A percentile compares a stretch with the other conserved stretches of the same genome.
Conservation (phyloP, 2,113 vertebrate genomes). For the Garra rufa region DNA sequence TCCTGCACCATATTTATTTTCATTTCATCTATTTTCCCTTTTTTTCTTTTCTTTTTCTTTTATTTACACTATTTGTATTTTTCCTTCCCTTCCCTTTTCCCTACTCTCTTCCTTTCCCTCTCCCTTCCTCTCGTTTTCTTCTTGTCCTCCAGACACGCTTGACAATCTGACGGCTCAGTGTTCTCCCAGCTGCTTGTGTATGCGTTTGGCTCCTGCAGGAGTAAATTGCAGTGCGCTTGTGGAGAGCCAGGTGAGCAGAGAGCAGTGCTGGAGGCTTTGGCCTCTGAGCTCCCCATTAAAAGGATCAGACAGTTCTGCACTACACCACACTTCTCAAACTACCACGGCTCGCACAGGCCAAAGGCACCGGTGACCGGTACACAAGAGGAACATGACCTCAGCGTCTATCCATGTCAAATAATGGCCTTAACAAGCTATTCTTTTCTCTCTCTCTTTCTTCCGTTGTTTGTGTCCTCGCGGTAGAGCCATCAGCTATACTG, state of each 20-base stretch:
- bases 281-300: slow-evolving; percentile 31
- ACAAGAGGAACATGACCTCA: slow-evolving; percentile 54
- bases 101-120: not conserved
- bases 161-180: not conserved
- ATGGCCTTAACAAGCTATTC: slow-evolving; percentile 20
- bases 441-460: not conserved
- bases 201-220: slow-evolving; percentile 13
- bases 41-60: not conserved
- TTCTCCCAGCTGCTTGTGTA: slow-evolving; percentile 7
- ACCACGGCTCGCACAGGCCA: not conserved
- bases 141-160: not conserved
- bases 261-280: slow-evolving; percentile 32
- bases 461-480: not conserved
- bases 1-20: too few species aligned
- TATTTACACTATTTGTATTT: too few species aligned
- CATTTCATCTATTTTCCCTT: not conserved
- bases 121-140: not conserved
- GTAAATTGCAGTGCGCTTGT: slow-evolving; percentile 27
- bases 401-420: slow-evolving; percentile 46
- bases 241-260: slow-evolving; percentile 23
- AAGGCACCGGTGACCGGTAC: slow-evolving; percentile 45
- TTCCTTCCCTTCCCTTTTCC: not conserved
- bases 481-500: not conserved
- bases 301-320: slow-evolving; percentile 44
- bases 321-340: slow-evolving; percentile 1